Percentiles rank a stretch among this genome's conserved stretches.
Evolutionary conservation across 2,888 invertebrate genomes (phyloP).

Genomic region (Abrostola tripartita): DNA sequence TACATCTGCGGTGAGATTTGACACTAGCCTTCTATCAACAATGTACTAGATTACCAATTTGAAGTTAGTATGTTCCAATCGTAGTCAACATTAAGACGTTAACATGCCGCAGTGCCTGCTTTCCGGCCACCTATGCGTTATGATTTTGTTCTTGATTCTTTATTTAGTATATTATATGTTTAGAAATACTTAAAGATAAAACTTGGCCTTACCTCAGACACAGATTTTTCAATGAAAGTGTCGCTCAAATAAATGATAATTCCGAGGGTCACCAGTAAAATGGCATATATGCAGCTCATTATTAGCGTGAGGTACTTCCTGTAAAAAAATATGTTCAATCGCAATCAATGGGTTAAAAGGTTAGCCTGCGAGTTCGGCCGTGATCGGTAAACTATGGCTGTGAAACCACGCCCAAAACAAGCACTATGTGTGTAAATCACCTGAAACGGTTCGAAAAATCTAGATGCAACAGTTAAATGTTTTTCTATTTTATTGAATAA

Average conservation of each 20-base stretch:
- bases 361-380: slow-evolving; percentile 28
- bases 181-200: too few relatives aligned
- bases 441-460: slow-evolving; percentile 13
- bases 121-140: too few relatives aligned
- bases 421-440: slow-evolving; percentile 33
- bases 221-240: slow-evolving; percentile 80
- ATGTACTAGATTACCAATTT: too few relatives aligned
- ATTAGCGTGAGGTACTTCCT: slow-evolving; percentile 89
- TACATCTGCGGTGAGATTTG: too few relatives aligned
- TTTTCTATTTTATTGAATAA: too few relatives aligned
- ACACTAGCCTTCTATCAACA: too few relatives aligned
- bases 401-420: slow-evolving; percentile 38
- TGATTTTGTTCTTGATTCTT: too few relatives aligned
- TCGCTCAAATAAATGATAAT: slow-evolving; percentile 90
- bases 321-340: slow-evolving; percentile 63
- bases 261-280: slow-evolving; percentile 90
- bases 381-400: slow-evolving; percentile 32
- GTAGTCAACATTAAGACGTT: too few relatives aligned
- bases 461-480: slow-evolving; percentile 3
- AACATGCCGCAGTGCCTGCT: too few relatives aligned
- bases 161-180: too few relatives aligned
- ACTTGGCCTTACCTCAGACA: slow-evolving; percentile 85
- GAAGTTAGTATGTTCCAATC: too few relatives aligned
- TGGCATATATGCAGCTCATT: slow-evolving; percentile 91
- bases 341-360: slow-evolving; percentile 32